A percentile compares a stretch with the other conserved stretches of the same genome.
These are phyloP conservation scores for Tragelaphus scriptus DNA, from an alignment of 2,113 vertebrate species.

Conservation along the genomic window DNA sequence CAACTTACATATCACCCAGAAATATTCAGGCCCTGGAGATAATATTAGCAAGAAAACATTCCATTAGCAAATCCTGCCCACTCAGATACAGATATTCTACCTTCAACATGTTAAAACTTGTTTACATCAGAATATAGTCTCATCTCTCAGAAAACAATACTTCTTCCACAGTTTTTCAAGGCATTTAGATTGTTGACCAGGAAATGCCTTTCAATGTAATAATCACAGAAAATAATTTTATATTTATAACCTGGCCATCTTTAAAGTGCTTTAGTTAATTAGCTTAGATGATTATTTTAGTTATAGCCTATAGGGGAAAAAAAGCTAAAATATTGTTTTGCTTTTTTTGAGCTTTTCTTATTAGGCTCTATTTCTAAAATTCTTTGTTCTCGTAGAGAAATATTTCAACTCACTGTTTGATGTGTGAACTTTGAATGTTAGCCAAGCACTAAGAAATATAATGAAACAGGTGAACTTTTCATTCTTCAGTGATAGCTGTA, in stretches of 20 bases:
- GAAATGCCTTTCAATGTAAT: background rate
- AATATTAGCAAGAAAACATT: constrained; percentile 28
- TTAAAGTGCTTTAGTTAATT: background rate
- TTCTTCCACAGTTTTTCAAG: background rate
- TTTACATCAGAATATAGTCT: constrained; percentile 18
- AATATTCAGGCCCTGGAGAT: constrained; percentile 30
- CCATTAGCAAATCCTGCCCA: background rate
- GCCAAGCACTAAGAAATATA: background rate
- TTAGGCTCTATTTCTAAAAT: background rate
- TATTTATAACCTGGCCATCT: background rate
- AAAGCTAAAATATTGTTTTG: background rate
- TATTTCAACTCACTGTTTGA: constrained; percentile 14
- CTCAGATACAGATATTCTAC: background rate
- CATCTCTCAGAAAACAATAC: background rate
- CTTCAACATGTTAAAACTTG: constrained; percentile 2
- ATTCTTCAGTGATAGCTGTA: background rate
- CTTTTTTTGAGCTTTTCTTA: background rate
- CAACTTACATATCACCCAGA: constrained; percentile 13
- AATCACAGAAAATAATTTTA: background rate
- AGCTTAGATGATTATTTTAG: background rate
- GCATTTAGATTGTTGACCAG: background rate
- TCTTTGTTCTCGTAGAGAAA: background rate
- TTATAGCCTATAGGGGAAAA: background rate
- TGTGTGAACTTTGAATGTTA: constrained; percentile 61
- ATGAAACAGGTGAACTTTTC: constrained; percentile 57